phyloP scores from a whole-genome alignment of 2,113 vertebrate genomes.

The Colaptes auratus region DNA sequence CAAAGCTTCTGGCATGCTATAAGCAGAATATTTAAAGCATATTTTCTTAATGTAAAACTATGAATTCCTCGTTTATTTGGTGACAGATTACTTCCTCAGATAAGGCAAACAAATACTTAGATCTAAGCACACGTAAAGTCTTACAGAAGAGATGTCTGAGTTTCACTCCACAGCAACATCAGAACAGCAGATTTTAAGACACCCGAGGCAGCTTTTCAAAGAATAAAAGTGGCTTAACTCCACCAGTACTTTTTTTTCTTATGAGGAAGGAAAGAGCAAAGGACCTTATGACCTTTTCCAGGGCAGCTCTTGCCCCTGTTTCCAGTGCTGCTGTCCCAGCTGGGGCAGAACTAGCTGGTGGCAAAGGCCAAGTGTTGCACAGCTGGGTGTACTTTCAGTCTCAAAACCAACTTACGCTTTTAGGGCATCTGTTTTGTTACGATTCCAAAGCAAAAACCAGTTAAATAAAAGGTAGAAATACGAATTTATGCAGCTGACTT shows the following conservation, averaged over 20 bases:
- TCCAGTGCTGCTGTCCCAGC: not conserved
- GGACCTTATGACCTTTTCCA: not conserved
- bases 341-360: not conserved
- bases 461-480: not conserved
- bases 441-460: not conserved
- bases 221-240: not conserved
- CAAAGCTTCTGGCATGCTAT: no score
- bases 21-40: no score
- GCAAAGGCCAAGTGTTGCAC: accelerated
- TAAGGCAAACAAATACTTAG: not conserved
- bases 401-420: not conserved
- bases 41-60: no score
- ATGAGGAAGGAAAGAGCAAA: not conserved
- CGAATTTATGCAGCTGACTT: not conserved
- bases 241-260: not conserved
- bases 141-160: not conserved
- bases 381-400: not conserved
- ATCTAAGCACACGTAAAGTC: not conserved
- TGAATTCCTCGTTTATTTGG: no score
- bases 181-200: not conserved
- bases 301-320: not conserved
- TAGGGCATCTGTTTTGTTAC: not conserved
- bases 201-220: not conserved
- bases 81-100: no score
- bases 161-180: not conserved